Evolutionary conservation across 2,113 vertebrate species (phyloP).

Genomic region (Chrysemys picta): DNA sequence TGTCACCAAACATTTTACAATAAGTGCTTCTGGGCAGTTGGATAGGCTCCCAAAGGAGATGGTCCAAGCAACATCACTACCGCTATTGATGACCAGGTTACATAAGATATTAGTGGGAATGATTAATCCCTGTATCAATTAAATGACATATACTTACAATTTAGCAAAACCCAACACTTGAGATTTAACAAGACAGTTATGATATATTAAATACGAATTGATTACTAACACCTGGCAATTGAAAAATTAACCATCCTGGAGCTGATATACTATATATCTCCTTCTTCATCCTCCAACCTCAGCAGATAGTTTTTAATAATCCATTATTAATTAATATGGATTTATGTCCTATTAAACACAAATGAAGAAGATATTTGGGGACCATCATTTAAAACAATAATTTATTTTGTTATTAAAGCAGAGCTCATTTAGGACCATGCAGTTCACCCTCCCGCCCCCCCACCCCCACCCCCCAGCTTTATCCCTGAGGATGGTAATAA

Average conservation of each 20-base stretch:
- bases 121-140: slow-evolving; percentile 28
- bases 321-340: slow-evolving; percentile 40
- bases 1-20: neutral
- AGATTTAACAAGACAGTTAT: slow-evolving; percentile 16
- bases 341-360: neutral
- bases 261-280: neutral
- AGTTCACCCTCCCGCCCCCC: accelerated
- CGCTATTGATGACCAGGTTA: neutral
- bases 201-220: slow-evolving; percentile 46
- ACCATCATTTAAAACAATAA: neutral
- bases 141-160: slow-evolving; percentile 32
- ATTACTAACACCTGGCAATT: slow-evolving; percentile 37
- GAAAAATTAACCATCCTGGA: slow-evolving; percentile 16
- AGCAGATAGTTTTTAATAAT: slow-evolving; percentile 47
- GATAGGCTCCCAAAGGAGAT: neutral
- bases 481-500: slow-evolving; percentile 33
- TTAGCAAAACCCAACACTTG: neutral
- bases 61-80: neutral
- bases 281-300: neutral
- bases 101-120: neutral
- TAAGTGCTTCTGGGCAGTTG: neutral
- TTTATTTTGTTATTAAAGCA: neutral
- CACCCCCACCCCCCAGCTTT: neutral
- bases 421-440: neutral
- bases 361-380: neutral